Evolutionary conservation across 2,888 invertebrate species (phyloP).

Genomic region (Acrobasis consociella): DNA sequence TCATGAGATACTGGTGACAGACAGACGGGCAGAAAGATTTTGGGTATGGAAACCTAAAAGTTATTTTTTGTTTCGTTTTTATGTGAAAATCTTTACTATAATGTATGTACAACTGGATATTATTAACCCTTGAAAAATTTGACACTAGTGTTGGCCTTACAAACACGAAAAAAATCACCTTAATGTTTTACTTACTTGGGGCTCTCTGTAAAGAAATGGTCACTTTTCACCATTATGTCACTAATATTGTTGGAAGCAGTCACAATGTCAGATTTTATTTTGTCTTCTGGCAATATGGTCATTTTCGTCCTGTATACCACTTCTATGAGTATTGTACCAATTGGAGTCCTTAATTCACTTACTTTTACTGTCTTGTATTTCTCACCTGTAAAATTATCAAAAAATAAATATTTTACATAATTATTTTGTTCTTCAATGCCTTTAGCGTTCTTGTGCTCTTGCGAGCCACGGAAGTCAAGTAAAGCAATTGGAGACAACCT

Average conservation of each 20-base stretch:
- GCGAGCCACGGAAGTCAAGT: too few relatives aligned
- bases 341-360: conserved; percentile 93
- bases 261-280: conserved; percentile 77
- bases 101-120: too few relatives aligned
- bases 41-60: too few relatives aligned
- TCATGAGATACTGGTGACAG: too few relatives aligned
- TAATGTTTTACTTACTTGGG: conserved; percentile 76
- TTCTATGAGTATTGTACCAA: conserved; percentile 91
- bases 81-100: too few relatives aligned
- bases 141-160: too few relatives aligned
- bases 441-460: too few relatives aligned
- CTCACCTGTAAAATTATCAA: conserved; percentile 83
- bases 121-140: too few relatives aligned
- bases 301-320: conserved; percentile 95
- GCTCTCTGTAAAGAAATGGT: conserved; percentile 89
- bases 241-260: conserved; percentile 27
- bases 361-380: conserved; percentile 90
- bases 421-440: too few relatives aligned
- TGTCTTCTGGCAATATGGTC: conserved; percentile 92
- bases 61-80: too few relatives aligned
- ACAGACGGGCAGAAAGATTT: too few relatives aligned
- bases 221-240: conserved; percentile 93
- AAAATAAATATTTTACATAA: background rate
- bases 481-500: too few relatives aligned
- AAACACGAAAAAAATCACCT: background rate